These are phyloP conservation scores for Pogonus chalceus DNA, from an alignment of 1,140 invertebrate genomes.

Conservation along the genomic window DNA sequence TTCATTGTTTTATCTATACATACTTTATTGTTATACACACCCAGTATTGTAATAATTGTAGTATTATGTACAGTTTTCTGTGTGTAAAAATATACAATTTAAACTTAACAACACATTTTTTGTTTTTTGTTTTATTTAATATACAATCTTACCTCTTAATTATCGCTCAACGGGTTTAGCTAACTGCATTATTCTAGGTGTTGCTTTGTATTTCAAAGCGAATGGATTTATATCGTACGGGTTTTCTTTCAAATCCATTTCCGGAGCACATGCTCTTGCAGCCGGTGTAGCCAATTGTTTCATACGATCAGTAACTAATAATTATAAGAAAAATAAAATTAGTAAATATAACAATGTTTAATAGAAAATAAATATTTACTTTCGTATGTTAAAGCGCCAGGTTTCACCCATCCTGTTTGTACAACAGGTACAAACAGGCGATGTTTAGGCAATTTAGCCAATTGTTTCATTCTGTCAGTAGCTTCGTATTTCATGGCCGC, in stretches of 20 bases:
- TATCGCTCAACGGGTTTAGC: constrained; percentile 33
- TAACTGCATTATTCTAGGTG: constrained; percentile 36
- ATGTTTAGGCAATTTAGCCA: constrained; percentile 17
- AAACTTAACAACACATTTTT: background rate
- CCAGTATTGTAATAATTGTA: background rate
- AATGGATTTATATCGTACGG: constrained; percentile 28
- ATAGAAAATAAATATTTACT: constrained; percentile 17
- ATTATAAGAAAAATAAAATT: constrained; percentile 1
- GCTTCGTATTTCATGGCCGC: constrained; percentile 22
- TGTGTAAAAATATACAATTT: background rate
- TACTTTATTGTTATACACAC: too few species aligned
- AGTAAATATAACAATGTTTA: constrained; percentile 8
- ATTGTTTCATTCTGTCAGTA: constrained; percentile 19
- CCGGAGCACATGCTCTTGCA: constrained; percentile 16
- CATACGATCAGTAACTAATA: constrained; percentile 24
- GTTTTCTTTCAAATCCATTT: constrained; percentile 24
- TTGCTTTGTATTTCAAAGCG: constrained; percentile 39
- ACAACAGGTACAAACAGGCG: constrained; percentile 14
- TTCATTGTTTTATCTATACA: too few species aligned
- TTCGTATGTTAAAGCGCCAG: constrained; percentile 20
- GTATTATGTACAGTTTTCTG: background rate
- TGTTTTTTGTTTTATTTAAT: background rate
- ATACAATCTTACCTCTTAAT: background rate
- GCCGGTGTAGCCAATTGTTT: constrained; percentile 25
- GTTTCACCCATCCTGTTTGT: constrained; percentile 22